These are phyloP conservation scores for Brachymystax lenok DNA, from an alignment of 2,797 vertebrate genomes.

Conservation along the genomic window DNA sequence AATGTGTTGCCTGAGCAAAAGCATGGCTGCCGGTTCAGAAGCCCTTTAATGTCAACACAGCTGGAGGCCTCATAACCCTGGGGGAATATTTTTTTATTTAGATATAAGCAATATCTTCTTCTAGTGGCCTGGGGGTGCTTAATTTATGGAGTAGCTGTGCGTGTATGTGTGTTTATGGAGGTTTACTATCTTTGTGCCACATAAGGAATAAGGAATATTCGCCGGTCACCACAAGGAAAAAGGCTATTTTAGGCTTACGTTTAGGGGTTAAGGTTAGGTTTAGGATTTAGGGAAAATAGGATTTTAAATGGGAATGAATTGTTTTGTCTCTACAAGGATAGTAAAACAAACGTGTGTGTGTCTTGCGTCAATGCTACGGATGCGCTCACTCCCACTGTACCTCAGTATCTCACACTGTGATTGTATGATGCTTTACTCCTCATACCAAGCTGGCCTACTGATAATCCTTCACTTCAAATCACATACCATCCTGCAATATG, in stretches of 20 bases:
- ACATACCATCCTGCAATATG: not conserved
- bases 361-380: not conserved
- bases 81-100: constrained; percentile 45
- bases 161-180: constrained; percentile 39
- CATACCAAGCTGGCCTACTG: not conserved
- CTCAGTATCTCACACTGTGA: constrained; percentile 29
- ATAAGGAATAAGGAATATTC: constrained; percentile 21
- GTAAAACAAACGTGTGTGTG: not conserved
- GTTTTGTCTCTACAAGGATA: no score
- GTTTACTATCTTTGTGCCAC: constrained; percentile 6
- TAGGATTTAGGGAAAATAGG: no score
- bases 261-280: no score
- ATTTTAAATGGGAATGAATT: no score
- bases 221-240: no score
- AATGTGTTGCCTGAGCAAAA: constrained; percentile 9
- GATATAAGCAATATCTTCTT: constrained; percentile 49
- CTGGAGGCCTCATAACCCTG: constrained; percentile 40
- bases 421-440: constrained; percentile 23
- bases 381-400: not conserved
- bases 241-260: no score
- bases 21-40: constrained; percentile 11
- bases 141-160: constrained; percentile 42
- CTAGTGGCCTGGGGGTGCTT: constrained; percentile 49
- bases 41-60: constrained; percentile 34
- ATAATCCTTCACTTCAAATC: not conserved